Conservation (phyloP, 2,113 vertebrate species). For the Rattus rattus region DNA sequence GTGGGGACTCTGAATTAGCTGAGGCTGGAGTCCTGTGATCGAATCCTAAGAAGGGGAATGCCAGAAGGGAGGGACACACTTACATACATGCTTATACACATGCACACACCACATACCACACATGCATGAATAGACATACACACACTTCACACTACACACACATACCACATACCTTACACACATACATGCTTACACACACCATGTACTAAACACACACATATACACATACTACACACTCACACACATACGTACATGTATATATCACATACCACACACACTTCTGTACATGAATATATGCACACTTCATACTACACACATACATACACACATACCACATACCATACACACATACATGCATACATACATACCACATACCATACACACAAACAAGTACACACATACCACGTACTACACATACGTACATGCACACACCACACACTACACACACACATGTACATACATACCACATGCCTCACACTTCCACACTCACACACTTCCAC, state of each 20-base stretch:
- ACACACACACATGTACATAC: background rate
- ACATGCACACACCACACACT: background rate
- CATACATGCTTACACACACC: too few relatives aligned
- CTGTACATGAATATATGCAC: too few relatives aligned
- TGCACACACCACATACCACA: background rate
- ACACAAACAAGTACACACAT: too few relatives aligned
- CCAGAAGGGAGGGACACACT: background rate
- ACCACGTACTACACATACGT: background rate
- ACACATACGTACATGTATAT: background rate
- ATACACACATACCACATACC: background rate
- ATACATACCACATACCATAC: background rate
- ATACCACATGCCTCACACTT: too few relatives aligned
- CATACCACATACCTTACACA: background rate
- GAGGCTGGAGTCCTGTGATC: background rate
- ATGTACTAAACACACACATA: too few relatives aligned
- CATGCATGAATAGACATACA: background rate
- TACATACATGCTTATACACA: background rate
- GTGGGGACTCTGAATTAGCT: background rate
- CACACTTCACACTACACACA: background rate
- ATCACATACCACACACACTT: too few relatives aligned
- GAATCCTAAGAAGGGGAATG: background rate
- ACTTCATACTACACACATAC: too few relatives aligned
- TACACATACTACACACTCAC: background rate
- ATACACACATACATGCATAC: background rate
- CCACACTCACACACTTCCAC: background rate